Conservation (phyloP, 2,888 invertebrate genomes). For the Stegana nigrithorax region DNA sequence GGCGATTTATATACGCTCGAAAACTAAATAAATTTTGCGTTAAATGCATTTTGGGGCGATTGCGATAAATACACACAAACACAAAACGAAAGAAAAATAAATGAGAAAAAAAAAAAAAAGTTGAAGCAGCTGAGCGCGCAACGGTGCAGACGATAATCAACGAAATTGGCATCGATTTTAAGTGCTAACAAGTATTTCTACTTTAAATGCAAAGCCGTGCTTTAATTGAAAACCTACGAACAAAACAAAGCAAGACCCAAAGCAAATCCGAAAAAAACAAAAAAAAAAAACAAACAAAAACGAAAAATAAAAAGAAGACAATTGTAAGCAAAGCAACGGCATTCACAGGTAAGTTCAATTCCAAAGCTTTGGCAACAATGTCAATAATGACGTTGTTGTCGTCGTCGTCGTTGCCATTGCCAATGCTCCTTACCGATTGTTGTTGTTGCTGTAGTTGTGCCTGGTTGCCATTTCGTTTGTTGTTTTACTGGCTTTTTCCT, state of each 20-base stretch:
- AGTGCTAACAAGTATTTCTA: constrained; percentile 43
- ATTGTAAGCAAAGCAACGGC: too few relatives aligned
- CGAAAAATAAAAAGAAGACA: background rate
- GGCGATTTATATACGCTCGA: constrained; percentile 43
- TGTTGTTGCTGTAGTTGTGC: too few relatives aligned
- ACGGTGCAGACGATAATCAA: constrained; percentile 51
- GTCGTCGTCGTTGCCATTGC: too few relatives aligned
- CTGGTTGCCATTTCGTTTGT: background rate
- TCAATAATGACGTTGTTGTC: too few relatives aligned
- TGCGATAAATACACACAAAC: constrained; percentile 47
- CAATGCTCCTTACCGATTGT: too few relatives aligned
- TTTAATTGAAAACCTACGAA: constrained; percentile 44
- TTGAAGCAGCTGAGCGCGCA: constrained; percentile 34
- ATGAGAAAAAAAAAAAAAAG: background rate
- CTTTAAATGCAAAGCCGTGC: constrained; percentile 24
- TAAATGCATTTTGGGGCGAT: constrained; percentile 51
- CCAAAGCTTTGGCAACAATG: background rate
- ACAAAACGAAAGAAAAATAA: background rate
- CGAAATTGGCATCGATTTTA: constrained; percentile 59
- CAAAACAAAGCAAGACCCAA: too few relatives aligned
- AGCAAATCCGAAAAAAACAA: constrained; percentile 10
- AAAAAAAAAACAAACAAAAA: background rate
- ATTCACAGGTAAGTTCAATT: too few relatives aligned
- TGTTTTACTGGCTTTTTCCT: background rate
- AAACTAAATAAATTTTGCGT: constrained; percentile 60